Base-by-base conservation (phyloP, 2,888 invertebrate genomes). In the Torymus aiolomorphi region DNA sequence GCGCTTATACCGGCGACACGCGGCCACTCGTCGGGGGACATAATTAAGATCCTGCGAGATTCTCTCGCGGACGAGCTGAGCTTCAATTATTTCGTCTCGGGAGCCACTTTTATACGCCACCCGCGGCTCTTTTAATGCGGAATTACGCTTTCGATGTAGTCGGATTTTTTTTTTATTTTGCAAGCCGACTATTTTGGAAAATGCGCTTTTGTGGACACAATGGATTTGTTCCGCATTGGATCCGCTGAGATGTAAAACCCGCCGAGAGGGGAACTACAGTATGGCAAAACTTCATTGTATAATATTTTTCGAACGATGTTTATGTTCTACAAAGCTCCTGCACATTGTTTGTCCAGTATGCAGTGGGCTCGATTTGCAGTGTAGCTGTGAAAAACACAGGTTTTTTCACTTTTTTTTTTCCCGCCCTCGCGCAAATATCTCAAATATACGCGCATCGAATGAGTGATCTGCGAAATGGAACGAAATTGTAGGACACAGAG, bases 41-140 rank as follows among this genome's bases (percentile, higher is more conserved):
- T 14, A 62, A 65, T 65, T 18, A 51, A 65, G 18, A 65, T 65
- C 65, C 49, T 51, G 18, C 51, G 51, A 18, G 65, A 65, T 65
- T 65, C 16, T 51, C 65, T 51, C 18, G 5, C 31, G 31, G 31
- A 16, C 16, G 18, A 2, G 24, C 31, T 42, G 12, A 62, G 62
- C 31, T 62, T 62, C 5, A n/a, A 62, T n/a, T 52, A 52, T 13
- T 42, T 61, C 5, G 2, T 20, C 20, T 18, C 12, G 18, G 2
- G 13, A 24, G 13, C 12, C 24, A 24, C 20, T 31, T 31, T 31
- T 31, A 31, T 31, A 31, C 31, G 31, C 31, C 31, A 31, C 31
- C 31, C 31, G 31, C 31, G 3, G 5, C 8, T 31, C 8, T 31
- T 31, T 31, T 31, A 31, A 31, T 31, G 24, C 24, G 24, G 3